phyloP scores from a whole-genome alignment of 2,113 vertebrate species.

The Macroglossus sobrinus region DNA sequence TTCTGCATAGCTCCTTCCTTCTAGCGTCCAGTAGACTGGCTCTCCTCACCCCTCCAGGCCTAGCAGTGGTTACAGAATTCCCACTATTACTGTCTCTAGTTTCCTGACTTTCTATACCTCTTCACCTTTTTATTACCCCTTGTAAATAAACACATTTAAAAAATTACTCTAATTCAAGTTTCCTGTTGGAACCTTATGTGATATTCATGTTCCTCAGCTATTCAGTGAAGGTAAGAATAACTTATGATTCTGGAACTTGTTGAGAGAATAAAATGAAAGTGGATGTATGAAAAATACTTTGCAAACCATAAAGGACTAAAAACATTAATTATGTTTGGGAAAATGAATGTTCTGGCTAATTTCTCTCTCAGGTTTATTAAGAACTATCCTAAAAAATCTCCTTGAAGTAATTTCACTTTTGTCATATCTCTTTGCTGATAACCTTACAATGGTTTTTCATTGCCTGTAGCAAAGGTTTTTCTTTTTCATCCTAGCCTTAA shows the following conservation, averaged over 20 bases:
- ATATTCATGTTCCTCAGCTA: background rate
- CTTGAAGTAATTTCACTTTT: background rate
- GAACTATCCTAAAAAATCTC: background rate
- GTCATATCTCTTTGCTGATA: background rate
- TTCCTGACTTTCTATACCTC: background rate
- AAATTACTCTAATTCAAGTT: background rate
- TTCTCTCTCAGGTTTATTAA: background rate
- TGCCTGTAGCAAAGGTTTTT: background rate
- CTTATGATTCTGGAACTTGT: background rate
- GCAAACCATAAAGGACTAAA: background rate
- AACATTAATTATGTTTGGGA: background rate
- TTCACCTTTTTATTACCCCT: background rate
- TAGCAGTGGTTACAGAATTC: background rate
- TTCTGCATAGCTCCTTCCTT: background rate
- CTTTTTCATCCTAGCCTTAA: background rate
- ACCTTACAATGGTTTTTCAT: background rate
- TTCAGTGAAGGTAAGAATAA: background rate
- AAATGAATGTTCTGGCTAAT: background rate
- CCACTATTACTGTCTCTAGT: no score
- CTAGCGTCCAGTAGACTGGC: background rate
- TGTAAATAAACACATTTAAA: background rate
- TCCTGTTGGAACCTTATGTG: background rate
- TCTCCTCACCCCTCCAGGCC: background rate
- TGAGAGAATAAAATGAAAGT: constrained; percentile 9
- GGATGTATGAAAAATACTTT: background rate